These are phyloP conservation scores for Lithosia quadra DNA, from an alignment of 2,888 invertebrate genomes.

Conservation along the genomic window DNA sequence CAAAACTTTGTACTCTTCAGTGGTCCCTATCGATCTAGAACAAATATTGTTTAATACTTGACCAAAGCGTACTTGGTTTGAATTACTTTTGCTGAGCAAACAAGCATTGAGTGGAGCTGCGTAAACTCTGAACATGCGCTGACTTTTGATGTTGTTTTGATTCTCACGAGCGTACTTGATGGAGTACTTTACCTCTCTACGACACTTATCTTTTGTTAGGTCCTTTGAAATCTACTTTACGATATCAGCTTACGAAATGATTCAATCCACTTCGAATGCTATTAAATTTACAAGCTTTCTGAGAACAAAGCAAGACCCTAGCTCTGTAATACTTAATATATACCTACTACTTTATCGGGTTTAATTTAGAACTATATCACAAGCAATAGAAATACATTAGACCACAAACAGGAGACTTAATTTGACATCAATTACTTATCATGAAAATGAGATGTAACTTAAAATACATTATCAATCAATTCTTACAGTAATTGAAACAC, in stretches of 20 bases:
- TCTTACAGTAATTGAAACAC: no score
- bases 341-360: constrained; percentile 37
- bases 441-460: no score
- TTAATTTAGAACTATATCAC: constrained; percentile 9
- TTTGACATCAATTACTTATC: background rate
- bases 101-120: constrained; percentile 40
- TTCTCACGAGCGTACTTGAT: constrained; percentile 35
- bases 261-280: constrained; percentile 54
- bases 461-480: no score
- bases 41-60: constrained; percentile 59
- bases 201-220: constrained; percentile 52
- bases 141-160: constrained; percentile 41
- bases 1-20: constrained; percentile 46
- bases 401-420: background rate
- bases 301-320: constrained; percentile 50
- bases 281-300: constrained; percentile 61
- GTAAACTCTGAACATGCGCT: constrained; percentile 19
- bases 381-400: background rate
- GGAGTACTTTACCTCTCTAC: constrained; percentile 24
- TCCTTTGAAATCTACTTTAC: constrained; percentile 59
- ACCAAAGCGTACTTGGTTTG: constrained; percentile 52
- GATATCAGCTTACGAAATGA: constrained; percentile 59
- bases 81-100: constrained; percentile 55
- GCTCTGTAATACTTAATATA: constrained; percentile 28
- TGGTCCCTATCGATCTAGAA: constrained; percentile 51